Evolutionary conservation across 1,140 invertebrate species (phyloP).

Genomic region (Camponotus vicinus): DNA sequence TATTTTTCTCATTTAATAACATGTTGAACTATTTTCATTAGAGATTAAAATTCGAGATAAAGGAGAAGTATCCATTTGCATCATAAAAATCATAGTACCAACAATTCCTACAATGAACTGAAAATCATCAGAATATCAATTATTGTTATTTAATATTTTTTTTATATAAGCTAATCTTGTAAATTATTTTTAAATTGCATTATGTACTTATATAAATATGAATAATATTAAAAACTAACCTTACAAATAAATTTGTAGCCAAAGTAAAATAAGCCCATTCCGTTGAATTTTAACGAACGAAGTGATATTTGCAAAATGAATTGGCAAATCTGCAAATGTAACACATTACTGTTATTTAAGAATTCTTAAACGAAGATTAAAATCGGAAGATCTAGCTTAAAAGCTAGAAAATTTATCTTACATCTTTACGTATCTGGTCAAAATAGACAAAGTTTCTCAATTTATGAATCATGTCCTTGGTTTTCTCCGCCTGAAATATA

Average conservation of each 20-base stretch:
- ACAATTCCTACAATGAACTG: constrained; percentile 11
- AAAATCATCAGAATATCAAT: background rate
- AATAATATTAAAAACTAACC: constrained; percentile 6
- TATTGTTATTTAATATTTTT: background rate
- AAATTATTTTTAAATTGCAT: background rate
- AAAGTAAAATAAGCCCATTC: constrained; percentile 30
- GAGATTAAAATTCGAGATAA: background rate
- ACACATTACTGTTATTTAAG: background rate
- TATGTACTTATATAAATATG: background rate
- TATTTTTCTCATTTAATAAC: background rate
- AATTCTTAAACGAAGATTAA: background rate
- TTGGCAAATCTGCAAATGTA: constrained; percentile 23
- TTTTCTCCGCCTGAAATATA: constrained; percentile 22
- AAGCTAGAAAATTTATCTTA: background rate
- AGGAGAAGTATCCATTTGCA: background rate
- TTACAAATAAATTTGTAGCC: background rate
- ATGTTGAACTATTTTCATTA: background rate
- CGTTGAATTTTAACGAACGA: constrained; percentile 6
- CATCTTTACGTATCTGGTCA: background rate
- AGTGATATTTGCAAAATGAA: constrained; percentile 47
- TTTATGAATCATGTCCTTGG: constrained; percentile 6
- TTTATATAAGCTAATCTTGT: background rate
- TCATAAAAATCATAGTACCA: constrained; percentile 8
- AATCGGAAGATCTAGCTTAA: no score
- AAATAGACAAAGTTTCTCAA: constrained; percentile 18